These are phyloP conservation scores for Eumacrocentrus americanus DNA, from an alignment of 2,888 invertebrate genomes.

Conservation along the genomic window DNA sequence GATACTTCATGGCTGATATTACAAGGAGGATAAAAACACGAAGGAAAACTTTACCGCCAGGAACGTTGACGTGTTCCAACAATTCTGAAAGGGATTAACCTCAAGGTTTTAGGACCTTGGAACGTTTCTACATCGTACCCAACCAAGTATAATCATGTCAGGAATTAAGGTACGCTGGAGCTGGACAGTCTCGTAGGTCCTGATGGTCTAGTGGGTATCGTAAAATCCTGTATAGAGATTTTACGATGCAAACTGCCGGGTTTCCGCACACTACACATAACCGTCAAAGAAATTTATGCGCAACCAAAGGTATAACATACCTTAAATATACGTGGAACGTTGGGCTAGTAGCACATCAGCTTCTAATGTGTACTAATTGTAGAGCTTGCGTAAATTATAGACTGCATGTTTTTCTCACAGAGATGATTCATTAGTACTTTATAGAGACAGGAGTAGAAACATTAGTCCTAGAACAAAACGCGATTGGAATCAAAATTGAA, in stretches of 20 bases:
- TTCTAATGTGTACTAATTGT: conserved; percentile 2
- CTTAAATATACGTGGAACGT: not conserved
- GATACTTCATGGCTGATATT: not conserved
- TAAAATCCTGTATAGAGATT: not conserved
- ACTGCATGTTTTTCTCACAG: not conserved
- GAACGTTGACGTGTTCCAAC: not conserved
- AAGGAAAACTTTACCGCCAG: not conserved
- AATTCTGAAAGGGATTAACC: not conserved
- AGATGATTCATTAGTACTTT: not conserved
- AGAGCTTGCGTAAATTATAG: not conserved
- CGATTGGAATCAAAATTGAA: not conserved
- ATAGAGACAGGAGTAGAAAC: not conserved
- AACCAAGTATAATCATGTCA: not conserved
- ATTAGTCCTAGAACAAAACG: not conserved
- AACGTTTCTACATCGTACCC: not conserved
- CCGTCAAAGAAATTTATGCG: conserved; percentile 45
- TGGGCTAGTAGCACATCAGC: not conserved
- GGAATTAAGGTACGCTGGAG: not conserved
- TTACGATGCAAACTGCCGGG: conserved; percentile 2
- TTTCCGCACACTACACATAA: conserved; percentile 34
- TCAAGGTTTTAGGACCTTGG: not conserved
- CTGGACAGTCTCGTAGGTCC: not conserved
- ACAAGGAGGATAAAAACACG: not conserved
- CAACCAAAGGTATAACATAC: conserved; percentile 30
- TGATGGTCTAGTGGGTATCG: no score